Conservation (phyloP, 2,888 invertebrate genomes). For the Drosophila kokeensis region DNA sequence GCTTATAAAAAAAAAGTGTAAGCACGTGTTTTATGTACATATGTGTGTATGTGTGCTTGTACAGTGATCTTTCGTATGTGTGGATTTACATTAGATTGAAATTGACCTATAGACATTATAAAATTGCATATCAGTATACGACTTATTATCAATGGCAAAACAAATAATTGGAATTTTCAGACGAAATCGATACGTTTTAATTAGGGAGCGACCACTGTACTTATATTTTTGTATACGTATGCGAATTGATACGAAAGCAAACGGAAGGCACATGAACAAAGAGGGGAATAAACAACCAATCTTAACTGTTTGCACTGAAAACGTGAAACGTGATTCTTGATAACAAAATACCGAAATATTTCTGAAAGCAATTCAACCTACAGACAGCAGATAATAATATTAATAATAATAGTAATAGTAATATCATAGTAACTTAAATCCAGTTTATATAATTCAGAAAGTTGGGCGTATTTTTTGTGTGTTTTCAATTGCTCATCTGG, state of each 20-base stretch:
- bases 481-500: constrained; percentile 78
- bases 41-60: background rate
- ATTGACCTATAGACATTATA: background rate
- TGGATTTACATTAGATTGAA: background rate
- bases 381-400: constrained; percentile 5
- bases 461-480: background rate
- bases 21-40: constrained; percentile 5
- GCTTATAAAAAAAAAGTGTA: background rate
- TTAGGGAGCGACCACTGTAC: constrained; percentile 2
- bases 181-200: background rate
- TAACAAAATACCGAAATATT: constrained; percentile 38
- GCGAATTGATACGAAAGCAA: constrained; percentile 35
- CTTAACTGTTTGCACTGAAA: constrained; percentile 36
- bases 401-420: constrained; percentile 7
- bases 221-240: constrained; percentile 19
- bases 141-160: background rate
- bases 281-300: constrained; percentile 61
- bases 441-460: constrained; percentile 32
- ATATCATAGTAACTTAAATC: constrained; percentile 58
- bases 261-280: constrained; percentile 73
- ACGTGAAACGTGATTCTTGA: constrained; percentile 28
- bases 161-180: background rate
- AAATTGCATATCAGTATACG: background rate
- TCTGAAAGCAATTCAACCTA: constrained; percentile 17
- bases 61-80: background rate